Percentiles rank a stretch among this genome's conserved stretches.
These are phyloP conservation scores for Melanophora roralis DNA, from an alignment of 2,888 invertebrate species.

Conservation along the genomic window DNA sequence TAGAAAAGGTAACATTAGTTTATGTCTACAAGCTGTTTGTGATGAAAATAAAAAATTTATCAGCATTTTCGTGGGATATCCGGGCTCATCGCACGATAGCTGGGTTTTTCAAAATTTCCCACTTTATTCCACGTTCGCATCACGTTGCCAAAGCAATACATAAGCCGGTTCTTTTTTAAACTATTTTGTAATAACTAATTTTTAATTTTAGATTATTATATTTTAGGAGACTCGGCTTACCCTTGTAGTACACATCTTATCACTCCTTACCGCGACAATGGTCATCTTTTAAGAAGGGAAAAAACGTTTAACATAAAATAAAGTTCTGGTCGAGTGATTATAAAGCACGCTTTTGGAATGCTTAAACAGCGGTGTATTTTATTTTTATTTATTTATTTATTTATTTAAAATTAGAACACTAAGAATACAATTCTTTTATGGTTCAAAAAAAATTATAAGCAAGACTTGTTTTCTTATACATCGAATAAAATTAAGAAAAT, in stretches of 20 bases:
- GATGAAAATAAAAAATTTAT: conserved; percentile 29
- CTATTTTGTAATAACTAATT: conserved; percentile 4
- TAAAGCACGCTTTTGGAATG: conserved; percentile 40
- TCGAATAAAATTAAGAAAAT: too few relatives aligned
- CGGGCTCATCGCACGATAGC: conserved; percentile 32
- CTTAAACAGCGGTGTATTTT: conserved; percentile 15
- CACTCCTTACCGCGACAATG: conserved; percentile 52
- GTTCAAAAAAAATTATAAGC: too few relatives aligned
- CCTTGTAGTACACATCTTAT: conserved; percentile 39
- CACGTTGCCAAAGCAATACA: too few relatives aligned
- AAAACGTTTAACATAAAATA: conserved; percentile 38
- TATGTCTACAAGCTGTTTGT: conserved; percentile 28
- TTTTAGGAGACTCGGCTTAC: conserved; percentile 45
- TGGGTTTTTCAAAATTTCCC: conserved; percentile 42
- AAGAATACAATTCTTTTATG: too few relatives aligned
- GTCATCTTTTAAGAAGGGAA: conserved; percentile 28
- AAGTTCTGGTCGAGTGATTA: conserved; percentile 36
- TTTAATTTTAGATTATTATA: too few relatives aligned
- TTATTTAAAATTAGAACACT: too few relatives aligned
- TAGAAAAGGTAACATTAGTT: conserved; percentile 15
- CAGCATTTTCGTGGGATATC: conserved; percentile 42
- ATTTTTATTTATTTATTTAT: too few relatives aligned
- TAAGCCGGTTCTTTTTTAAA: conserved; percentile 24
- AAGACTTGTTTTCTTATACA: too few relatives aligned
- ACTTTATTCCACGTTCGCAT: too few relatives aligned